A percentile compares a stretch with the other conserved stretches of the same genome.
Conservation (phyloP, 2,888 invertebrate species). For the Syrphus vitripennis region DNA sequence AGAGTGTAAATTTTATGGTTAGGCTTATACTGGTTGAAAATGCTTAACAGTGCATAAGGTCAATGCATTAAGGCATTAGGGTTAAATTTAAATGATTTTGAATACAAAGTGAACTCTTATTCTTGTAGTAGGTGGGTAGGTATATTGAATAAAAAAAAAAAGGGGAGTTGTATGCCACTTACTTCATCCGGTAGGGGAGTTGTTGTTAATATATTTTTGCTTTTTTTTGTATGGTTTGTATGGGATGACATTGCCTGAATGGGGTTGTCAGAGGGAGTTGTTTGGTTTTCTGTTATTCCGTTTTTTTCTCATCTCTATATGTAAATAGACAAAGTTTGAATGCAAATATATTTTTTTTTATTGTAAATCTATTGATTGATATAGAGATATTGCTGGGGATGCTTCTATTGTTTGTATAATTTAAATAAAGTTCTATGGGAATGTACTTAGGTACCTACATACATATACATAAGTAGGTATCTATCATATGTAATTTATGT, state of each 20-base stretch:
- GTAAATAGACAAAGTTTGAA: neutral
- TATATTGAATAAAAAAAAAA: neutral
- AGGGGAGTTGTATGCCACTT: neutral
- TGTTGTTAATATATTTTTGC: neutral
- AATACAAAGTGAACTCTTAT: slow-evolving; percentile 9
- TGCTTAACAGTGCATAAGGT: slow-evolving; percentile 63
- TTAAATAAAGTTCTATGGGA: neutral
- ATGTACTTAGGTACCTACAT: neutral
- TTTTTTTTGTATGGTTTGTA: neutral
- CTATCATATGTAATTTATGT: neutral
- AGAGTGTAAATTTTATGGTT: slow-evolving; percentile 44
- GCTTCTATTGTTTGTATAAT: neutral
- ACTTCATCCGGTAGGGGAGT: neutral
- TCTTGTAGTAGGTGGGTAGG: neutral
- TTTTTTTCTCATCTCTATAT: neutral
- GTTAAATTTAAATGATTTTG: slow-evolving; percentile 26
- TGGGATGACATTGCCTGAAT: neutral
- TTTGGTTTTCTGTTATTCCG: neutral
- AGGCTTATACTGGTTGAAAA: slow-evolving; percentile 39
- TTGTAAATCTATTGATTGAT: slow-evolving; percentile 19
- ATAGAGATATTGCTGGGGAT: neutral
- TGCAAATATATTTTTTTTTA: neutral
- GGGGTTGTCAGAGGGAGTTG: neutral
- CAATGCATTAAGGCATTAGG: slow-evolving; percentile 67
- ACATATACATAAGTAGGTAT: neutral